phyloP scores from a whole-genome alignment of 2,888 invertebrate genomes.

The Anthophora plumipes region DNA sequence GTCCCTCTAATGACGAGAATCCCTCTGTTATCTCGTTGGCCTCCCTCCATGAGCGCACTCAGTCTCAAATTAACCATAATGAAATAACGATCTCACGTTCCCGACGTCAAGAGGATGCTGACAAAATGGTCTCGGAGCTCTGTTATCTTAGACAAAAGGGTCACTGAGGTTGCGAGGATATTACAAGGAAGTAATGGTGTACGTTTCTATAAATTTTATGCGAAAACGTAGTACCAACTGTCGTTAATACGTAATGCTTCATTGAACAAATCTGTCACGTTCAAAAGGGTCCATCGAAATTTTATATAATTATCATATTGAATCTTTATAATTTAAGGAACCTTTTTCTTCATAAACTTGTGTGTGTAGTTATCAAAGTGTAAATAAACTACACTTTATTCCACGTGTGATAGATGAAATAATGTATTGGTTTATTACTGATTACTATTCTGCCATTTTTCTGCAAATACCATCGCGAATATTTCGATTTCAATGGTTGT shows the following conservation, averaged over 20 bases:
- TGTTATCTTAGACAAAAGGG: conserved; percentile 65
- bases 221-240: background rate
- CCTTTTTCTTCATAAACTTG: no score
- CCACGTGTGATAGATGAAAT: no score
- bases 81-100: conserved; percentile 81
- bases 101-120: conserved; percentile 74
- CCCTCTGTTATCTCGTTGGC: conserved; percentile 75
- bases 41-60: conserved; percentile 72
- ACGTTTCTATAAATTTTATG: conserved; percentile 9
- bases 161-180: conserved; percentile 45
- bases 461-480: no score
- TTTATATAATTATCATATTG: no score
- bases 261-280: background rate
- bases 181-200: conserved; percentile 37
- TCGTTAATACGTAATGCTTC: background rate
- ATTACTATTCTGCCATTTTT: no score
- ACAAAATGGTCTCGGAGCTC: conserved; percentile 73
- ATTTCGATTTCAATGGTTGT: no score
- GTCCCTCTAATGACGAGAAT: conserved; percentile 78
- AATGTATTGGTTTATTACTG: no score
- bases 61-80: conserved; percentile 82
- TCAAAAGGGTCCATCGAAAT: no score
- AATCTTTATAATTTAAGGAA: no score
- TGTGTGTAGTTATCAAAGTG: no score
- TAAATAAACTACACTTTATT: no score